Percentiles rank a stretch among this genome's conserved stretches.
phyloP scores from a whole-genome alignment of 2,113 vertebrate species.

The Caretta caretta region DNA sequence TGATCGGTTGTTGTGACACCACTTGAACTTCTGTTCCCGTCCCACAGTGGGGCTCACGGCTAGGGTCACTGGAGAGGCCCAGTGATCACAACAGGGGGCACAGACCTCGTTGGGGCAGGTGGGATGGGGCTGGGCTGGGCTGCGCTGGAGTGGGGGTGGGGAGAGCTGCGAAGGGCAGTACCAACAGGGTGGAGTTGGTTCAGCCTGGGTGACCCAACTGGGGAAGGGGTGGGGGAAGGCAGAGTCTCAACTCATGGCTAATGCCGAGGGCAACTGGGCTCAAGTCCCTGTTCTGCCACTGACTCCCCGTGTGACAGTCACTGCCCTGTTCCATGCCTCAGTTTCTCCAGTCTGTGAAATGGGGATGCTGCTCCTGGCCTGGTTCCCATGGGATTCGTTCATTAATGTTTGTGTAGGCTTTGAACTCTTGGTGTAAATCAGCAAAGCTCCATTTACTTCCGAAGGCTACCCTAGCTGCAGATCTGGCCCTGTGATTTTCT shows the following conservation, averaged over 20 bases:
- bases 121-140: no score
- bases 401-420: background rate
- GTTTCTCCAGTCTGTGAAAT: background rate
- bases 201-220: background rate
- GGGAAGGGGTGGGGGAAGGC: background rate
- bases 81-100: no score
- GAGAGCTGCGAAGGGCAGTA: no score
- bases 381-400: background rate
- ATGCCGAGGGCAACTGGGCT: background rate
- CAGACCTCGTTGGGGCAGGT: no score
- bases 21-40: no score
- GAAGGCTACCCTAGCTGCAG: background rate
- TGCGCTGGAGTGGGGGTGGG: no score
- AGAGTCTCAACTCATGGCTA: background rate
- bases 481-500: background rate
- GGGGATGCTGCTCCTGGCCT: background rate
- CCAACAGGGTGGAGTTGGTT: background rate
- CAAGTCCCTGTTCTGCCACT: background rate
- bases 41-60: no score
- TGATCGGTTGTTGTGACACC: no score
- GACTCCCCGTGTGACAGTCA: no score
- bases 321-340: no score
- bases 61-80: no score
- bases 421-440: background rate
- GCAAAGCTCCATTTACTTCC: background rate